These are phyloP conservation scores for Anabacerthia variegaticeps DNA, from an alignment of 2,797 vertebrate species.

Conservation along the genomic window DNA sequence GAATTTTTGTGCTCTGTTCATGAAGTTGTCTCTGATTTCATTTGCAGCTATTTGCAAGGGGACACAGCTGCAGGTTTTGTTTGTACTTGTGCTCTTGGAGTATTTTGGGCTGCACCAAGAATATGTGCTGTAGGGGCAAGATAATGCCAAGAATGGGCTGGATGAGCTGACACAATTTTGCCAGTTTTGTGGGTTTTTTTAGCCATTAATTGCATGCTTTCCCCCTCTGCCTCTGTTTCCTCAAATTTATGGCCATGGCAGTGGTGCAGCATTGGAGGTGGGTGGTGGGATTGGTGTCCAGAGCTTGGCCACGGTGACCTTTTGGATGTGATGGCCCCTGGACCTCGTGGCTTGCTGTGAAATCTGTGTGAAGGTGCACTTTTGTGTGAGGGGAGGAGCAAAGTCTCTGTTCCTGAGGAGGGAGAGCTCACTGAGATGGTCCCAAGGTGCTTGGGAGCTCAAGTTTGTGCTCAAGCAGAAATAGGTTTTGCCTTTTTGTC, in stretches of 20 bases:
- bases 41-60: neutral
- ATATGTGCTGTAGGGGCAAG: neutral
- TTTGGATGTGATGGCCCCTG: fast-evolving
- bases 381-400: neutral
- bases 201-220: neutral
- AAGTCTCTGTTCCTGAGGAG: neutral
- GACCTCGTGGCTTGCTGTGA: neutral
- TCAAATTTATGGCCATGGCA: neutral
- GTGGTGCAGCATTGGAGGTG: fast-evolving
- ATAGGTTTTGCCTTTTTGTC: neutral
- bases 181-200: neutral
- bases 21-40: neutral
- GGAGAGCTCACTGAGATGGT: neutral
- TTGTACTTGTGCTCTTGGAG: neutral
- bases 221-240: neutral
- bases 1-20: neutral
- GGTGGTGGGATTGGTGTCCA: neutral
- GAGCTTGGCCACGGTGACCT: fast-evolving
- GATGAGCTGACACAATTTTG: neutral
- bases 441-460: neutral
- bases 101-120: neutral
- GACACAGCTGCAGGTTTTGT: neutral
- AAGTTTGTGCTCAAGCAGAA: neutral
- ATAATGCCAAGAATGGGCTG: neutral
- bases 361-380: neutral